Conservation (phyloP, 2,888 invertebrate species). For the Heliconius ethilla region DNA sequence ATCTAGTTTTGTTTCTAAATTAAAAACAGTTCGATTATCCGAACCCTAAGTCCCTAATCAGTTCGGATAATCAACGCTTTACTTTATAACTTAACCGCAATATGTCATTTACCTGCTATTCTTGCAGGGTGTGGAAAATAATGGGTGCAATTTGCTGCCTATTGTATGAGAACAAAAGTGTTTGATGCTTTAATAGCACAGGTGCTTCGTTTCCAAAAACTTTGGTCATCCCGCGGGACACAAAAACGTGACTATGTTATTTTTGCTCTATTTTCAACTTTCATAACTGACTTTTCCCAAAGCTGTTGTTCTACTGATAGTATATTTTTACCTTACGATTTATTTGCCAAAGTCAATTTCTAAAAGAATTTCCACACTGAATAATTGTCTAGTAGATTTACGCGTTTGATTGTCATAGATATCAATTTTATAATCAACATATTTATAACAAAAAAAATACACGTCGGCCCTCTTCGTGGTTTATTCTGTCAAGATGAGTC, state of each 20-base stretch:
- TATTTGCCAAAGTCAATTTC: background rate
- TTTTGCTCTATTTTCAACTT: constrained; percentile 71
- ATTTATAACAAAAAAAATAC: too few species aligned
- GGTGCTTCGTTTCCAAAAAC: constrained; percentile 72
- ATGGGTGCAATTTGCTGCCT: constrained; percentile 77
- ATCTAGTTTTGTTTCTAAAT: background rate
- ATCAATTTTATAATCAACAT: too few species aligned
- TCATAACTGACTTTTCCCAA: constrained; percentile 74
- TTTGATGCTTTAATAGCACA: constrained; percentile 77
- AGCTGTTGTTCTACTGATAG: constrained; percentile 73
- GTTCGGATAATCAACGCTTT: too few species aligned
- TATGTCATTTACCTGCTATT: constrained; percentile 59
- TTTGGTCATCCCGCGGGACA: constrained; percentile 57
- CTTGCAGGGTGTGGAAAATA: constrained; percentile 70
- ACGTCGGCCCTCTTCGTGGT: too few species aligned
- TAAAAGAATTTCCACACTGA: background rate
- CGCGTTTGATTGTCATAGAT: background rate
- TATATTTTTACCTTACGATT: constrained; percentile 61
- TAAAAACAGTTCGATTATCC: background rate
- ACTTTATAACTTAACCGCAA: background rate
- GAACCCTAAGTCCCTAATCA: background rate
- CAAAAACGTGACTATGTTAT: constrained; percentile 72
- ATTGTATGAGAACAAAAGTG: constrained; percentile 78
- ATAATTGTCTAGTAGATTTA: background rate
- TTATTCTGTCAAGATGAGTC: too few species aligned